Percentiles rank a stretch among this genome's conserved stretches.
Evolutionary conservation across 2,113 vertebrate genomes (phyloP).

Genomic region (Callipepla californica): DNA sequence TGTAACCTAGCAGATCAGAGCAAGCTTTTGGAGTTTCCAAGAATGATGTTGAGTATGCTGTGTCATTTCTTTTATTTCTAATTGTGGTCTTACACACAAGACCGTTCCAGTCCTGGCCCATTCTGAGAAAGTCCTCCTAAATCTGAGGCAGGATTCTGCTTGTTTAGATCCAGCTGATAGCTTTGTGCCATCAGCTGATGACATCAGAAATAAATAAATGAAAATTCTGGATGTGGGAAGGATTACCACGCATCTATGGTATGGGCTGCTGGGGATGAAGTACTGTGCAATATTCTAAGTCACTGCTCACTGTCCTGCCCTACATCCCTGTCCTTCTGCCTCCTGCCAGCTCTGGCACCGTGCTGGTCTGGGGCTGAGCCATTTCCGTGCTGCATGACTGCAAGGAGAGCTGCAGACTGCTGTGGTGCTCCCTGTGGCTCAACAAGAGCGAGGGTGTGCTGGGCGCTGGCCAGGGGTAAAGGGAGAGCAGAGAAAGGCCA

Average conservation of each 20-base stretch:
- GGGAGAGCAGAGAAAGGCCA: neutral
- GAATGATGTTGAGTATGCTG: rapidly evolving
- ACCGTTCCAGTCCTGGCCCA: neutral
- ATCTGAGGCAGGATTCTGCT: neutral
- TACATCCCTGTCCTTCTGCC: rapidly evolving
- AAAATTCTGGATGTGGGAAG: neutral
- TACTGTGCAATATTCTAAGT: neutral
- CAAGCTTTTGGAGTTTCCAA: neutral
- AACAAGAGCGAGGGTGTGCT: neutral
- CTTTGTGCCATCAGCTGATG: neutral
- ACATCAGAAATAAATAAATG: neutral
- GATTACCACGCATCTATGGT: neutral
- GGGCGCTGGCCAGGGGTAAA: rapidly evolving
- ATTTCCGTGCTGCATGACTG: neutral
- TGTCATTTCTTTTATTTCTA: neutral
- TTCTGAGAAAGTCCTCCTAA: neutral
- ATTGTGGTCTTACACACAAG: neutral
- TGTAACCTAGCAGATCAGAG: neutral
- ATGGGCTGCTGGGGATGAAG: neutral
- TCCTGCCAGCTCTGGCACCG: rapidly evolving
- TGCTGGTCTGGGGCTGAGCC: neutral
- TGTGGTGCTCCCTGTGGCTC: neutral
- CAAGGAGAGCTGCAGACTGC: neutral
- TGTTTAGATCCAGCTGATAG: neutral
- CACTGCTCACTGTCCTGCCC: rapidly evolving